Conservation (phyloP, 1,140 invertebrate species). For the Zaprionus vittiger region DNA sequence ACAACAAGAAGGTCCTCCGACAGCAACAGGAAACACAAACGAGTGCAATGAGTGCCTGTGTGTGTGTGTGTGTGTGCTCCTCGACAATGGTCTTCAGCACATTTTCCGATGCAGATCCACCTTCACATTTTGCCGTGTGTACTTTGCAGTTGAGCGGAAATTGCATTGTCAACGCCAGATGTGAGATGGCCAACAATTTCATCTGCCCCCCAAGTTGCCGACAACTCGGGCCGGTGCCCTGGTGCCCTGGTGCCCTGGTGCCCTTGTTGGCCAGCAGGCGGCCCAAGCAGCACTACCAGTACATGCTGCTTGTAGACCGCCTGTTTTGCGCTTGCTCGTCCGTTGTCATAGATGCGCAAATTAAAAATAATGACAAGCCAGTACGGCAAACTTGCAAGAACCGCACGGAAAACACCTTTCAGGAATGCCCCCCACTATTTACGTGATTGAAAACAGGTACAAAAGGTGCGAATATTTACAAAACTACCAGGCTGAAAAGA, state of each 20-base stretch:
- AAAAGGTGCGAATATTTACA: constrained; percentile 3
- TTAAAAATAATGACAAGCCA: constrained; percentile 73
- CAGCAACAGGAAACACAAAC: constrained; percentile 56
- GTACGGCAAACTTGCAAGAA: neutral
- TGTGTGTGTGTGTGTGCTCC: constrained; percentile 20
- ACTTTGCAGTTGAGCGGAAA: constrained; percentile 67
- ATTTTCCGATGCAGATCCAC: constrained; percentile 19
- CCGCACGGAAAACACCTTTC: constrained; percentile 3
- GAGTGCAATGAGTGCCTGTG: constrained; percentile 21
- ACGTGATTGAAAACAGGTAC: neutral
- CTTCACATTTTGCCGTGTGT: constrained; percentile 43
- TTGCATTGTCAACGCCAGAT: constrained; percentile 79
- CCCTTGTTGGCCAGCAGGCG: constrained; percentile 1
- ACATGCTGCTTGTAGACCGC: neutral
- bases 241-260: neutral
- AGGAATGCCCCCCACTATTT: neutral
- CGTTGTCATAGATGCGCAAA: constrained; percentile 72
- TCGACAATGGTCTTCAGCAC: constrained; percentile 17
- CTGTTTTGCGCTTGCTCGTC: neutral
- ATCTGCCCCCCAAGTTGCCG: neutral
- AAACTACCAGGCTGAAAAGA: neutral
- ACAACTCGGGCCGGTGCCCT: too few relatives aligned
- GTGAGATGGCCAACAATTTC: constrained; percentile 42
- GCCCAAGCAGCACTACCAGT: constrained; percentile 11
- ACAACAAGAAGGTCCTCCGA: constrained; percentile 13